Evolutionary conservation across 2,113 vertebrate species (phyloP).

Genomic region (Heterochromis multidens): DNA sequence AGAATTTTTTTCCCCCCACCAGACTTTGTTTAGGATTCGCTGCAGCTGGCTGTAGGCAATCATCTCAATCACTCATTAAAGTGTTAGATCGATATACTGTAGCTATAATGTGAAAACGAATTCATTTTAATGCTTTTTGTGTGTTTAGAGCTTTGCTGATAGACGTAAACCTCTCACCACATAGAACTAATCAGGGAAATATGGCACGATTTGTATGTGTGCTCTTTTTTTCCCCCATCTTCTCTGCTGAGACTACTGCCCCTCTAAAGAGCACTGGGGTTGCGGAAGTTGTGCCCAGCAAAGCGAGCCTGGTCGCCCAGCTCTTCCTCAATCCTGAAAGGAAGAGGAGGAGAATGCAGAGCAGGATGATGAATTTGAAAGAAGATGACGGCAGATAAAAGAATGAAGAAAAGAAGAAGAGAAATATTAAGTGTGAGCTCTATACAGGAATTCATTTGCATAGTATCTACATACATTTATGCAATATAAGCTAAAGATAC

Average conservation of each 20-base stretch:
- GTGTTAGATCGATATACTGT: constrained; percentile 1
- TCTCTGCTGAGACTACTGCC: not conserved
- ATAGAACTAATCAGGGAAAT: not conserved
- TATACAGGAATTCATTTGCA: not conserved
- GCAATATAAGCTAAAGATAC: not conserved
- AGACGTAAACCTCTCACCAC: not conserved
- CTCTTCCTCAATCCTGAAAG: constrained; percentile 89
- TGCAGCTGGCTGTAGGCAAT: not conserved
- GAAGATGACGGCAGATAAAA: not conserved
- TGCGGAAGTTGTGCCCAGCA: constrained; percentile 92
- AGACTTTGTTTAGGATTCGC: not conserved
- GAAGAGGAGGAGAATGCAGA: not conserved
- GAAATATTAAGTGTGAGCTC: not conserved
- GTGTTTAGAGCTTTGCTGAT: constrained; percentile 10
- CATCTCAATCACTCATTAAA: not conserved
- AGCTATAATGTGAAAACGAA: constrained; percentile 14
- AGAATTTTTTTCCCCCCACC: not conserved
- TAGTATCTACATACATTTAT: not conserved
- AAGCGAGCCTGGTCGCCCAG: constrained; percentile 89
- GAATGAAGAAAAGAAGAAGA: not conserved
- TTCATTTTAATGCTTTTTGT: not conserved
- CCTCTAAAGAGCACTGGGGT: constrained; percentile 87
- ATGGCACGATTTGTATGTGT: not conserved
- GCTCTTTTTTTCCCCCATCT: not conserved
- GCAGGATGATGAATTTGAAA: not conserved